Percentiles rank a stretch among this genome's conserved stretches.
These are phyloP conservation scores for Ciconia nigra DNA, from an alignment of 2,797 vertebrate species.

Conservation along the genomic window DNA sequence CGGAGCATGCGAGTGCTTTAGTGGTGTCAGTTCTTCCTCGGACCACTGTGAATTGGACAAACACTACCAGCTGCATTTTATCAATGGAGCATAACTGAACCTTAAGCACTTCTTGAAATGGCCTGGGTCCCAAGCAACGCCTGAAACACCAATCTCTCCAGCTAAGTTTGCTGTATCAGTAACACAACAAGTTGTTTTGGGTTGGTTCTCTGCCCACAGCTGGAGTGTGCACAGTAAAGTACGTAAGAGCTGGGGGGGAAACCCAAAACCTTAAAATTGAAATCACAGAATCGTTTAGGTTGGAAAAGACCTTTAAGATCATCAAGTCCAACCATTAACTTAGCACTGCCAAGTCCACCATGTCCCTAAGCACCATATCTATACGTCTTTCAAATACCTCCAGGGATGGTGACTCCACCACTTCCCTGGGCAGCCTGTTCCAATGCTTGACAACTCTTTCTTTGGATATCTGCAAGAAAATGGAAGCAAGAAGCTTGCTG, in stretches of 20 bases:
- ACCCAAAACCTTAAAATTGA: neutral
- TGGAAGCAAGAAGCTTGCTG: neutral
- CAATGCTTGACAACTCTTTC: too few species aligned
- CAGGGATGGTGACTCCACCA: too few species aligned
- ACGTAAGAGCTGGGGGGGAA: accelerated
- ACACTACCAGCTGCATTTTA: neutral
- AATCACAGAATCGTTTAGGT: neutral
- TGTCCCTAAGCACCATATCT: too few species aligned
- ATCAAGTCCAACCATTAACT: too few species aligned
- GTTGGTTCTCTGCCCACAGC: neutral
- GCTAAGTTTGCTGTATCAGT: accelerated
- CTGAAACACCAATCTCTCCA: neutral
- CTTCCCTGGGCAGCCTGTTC: too few species aligned
- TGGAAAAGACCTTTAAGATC: too few species aligned
- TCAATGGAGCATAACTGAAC: neutral
- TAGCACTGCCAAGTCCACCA: too few species aligned
- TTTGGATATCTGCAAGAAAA: neutral
- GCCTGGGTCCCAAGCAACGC: accelerated
- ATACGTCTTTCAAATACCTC: too few species aligned
- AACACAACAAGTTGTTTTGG: neutral
- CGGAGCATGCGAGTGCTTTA: accelerated
- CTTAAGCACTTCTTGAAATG: neutral
- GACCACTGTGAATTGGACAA: neutral
- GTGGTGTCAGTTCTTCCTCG: neutral
- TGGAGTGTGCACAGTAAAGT: neutral